Percentiles rank a stretch among this genome's conserved stretches.
These are phyloP conservation scores for Agonopterix alstromeriana DNA, from an alignment of 2,888 invertebrate species.

Conservation along the genomic window DNA sequence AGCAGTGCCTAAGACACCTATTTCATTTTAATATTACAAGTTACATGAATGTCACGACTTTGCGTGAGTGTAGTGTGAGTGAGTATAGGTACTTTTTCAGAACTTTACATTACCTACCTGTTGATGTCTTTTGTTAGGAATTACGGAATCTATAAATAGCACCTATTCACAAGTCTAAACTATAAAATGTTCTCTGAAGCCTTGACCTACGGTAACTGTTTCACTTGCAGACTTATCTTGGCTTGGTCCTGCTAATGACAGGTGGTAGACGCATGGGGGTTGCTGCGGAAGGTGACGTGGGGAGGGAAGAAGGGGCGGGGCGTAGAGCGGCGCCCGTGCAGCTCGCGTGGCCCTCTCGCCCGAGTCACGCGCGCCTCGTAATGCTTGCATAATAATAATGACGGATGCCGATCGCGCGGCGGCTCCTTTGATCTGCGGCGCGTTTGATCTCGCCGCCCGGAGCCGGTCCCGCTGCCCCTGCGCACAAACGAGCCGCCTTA, in stretches of 20 bases:
- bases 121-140: too few species aligned
- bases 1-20: constrained; percentile 1
- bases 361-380: constrained; percentile 76
- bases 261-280: constrained; percentile 33
- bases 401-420: constrained; percentile 77
- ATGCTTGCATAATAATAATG: constrained; percentile 78
- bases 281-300: constrained; percentile 16
- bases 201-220: too few species aligned
- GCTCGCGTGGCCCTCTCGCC: constrained; percentile 73
- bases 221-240: too few species aligned
- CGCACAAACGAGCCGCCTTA: constrained; percentile 72
- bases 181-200: too few species aligned
- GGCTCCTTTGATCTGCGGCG: constrained; percentile 72
- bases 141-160: too few species aligned
- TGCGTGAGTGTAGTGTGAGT: too few species aligned
- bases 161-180: too few species aligned
- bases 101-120: too few species aligned
- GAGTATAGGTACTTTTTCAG: too few species aligned
- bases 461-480: constrained; percentile 68
- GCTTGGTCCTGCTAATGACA: constrained; percentile 32
- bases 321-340: constrained; percentile 53
- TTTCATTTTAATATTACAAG: too few species aligned
- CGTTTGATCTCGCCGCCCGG: constrained; percentile 74
- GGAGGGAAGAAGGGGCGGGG: constrained; percentile 17
- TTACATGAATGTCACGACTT: too few species aligned